A percentile compares a stretch with the other conserved stretches of the same genome.
Evolutionary conservation across 2,113 vertebrate genomes (phyloP).

Genomic region (Saccopteryx leptura): DNA sequence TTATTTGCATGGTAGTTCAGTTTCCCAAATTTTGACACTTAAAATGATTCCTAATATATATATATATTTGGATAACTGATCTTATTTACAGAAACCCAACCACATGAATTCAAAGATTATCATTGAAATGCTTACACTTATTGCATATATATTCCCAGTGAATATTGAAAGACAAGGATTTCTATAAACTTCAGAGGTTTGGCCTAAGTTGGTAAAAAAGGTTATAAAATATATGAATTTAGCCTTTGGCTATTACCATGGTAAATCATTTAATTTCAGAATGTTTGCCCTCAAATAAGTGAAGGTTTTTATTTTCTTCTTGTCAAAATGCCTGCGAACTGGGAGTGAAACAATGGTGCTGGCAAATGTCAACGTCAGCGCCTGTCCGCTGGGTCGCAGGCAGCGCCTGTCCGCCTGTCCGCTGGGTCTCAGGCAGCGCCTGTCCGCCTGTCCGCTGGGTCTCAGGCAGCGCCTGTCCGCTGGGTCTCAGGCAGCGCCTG

Average conservation of each 20-base stretch:
- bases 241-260: slow-evolving; percentile 82
- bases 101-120: not conserved
- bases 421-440: slow-evolving; percentile 22
- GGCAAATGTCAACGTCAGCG: slow-evolving; percentile 65
- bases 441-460: not conserved
- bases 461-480: slow-evolving; percentile 31
- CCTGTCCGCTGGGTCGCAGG: slow-evolving; percentile 5
- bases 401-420: not conserved
- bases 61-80: not conserved
- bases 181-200: slow-evolving; percentile 80
- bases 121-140: slow-evolving; percentile 12
- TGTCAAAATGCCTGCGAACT: slow-evolving; percentile 74
- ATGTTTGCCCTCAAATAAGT: slow-evolving; percentile 74
- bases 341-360: slow-evolving; percentile 67
- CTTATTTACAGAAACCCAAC: not conserved
- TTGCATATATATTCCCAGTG: not conserved
- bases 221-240: slow-evolving; percentile 80
- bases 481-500: not conserved
- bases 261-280: slow-evolving; percentile 83
- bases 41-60: not conserved
- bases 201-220: slow-evolving; percentile 76
- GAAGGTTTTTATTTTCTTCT: slow-evolving; percentile 83
- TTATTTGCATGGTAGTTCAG: slow-evolving; percentile 1
- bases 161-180: slow-evolving; percentile 62
- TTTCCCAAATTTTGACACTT: slow-evolving; percentile 24